phyloP scores from a whole-genome alignment of 2,113 vertebrate species.

The Heliornis fulica region DNA sequence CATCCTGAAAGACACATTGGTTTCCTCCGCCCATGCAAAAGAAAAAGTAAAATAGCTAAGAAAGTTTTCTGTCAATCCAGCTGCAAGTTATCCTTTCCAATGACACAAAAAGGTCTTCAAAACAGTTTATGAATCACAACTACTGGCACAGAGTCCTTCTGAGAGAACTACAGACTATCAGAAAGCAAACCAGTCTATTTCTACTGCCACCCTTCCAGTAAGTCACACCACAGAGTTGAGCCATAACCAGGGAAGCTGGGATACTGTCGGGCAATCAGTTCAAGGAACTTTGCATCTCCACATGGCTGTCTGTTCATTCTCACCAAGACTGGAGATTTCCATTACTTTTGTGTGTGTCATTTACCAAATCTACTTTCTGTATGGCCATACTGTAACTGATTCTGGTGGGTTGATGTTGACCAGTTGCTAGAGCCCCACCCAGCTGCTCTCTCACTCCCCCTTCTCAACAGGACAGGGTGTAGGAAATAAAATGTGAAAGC shows the following conservation, averaged over 20 bases:
- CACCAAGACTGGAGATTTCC: background rate
- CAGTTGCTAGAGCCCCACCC: background rate
- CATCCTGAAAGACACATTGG: background rate
- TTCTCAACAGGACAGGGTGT: background rate
- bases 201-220: background rate
- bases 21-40: background rate
- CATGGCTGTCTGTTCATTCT: background rate
- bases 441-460: background rate
- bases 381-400: background rate
- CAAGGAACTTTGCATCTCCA: background rate
- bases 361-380: background rate
- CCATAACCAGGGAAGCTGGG: background rate
- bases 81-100: background rate
- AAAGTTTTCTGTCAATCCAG: background rate
- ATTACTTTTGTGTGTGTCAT: background rate
- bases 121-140: background rate
- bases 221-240: background rate
- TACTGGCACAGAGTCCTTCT: background rate
- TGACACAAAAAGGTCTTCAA: background rate
- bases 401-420: background rate
- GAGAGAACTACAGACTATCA: background rate
- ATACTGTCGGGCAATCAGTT: background rate
- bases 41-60: background rate
- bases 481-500: background rate
- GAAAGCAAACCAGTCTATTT: background rate